Evolutionary conservation across 1,140 invertebrate genomes (phyloP).

Genomic region (Hylyphantes graminicola): DNA sequence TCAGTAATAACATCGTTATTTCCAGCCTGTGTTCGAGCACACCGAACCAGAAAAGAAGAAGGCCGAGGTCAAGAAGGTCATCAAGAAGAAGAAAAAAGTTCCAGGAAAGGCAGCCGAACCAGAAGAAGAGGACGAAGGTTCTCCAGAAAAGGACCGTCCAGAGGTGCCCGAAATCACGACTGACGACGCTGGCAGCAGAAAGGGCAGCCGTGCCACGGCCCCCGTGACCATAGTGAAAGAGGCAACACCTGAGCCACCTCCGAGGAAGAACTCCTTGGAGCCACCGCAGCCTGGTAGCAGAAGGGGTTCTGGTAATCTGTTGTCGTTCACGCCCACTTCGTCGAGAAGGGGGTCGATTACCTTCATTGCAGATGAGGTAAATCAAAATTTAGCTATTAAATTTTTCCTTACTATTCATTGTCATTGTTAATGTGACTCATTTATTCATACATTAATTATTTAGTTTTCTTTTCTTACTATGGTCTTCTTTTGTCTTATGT

Average conservation of each 20-base stretch:
- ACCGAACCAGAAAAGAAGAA: conserved; percentile 51
- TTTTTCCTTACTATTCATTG: too few relatives aligned
- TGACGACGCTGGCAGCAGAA: conserved; percentile 26
- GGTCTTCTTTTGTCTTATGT: too few relatives aligned
- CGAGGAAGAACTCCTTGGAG: conserved; percentile 41
- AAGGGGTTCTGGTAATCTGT: conserved; percentile 44
- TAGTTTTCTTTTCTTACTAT: too few relatives aligned
- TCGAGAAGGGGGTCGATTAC: conserved; percentile 61
- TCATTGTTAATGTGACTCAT: too few relatives aligned
- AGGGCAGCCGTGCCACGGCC: conserved; percentile 12
- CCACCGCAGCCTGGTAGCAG: conserved; percentile 58
- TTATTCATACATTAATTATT: too few relatives aligned
- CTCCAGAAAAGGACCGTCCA: conserved; percentile 63
- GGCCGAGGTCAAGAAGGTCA: conserved; percentile 60
- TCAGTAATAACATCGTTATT: background rate
- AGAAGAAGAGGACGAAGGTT: conserved; percentile 60
- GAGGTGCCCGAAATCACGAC: conserved; percentile 13
- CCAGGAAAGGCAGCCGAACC: conserved; percentile 23
- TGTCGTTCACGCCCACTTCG: conserved; percentile 14
- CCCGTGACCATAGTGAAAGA: conserved; percentile 61
- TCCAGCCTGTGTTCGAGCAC: conserved; percentile 61
- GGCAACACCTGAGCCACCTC: conserved; percentile 61
- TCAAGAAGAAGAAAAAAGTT: conserved; percentile 52
- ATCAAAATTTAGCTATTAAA: background rate
- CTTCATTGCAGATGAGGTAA: conserved; percentile 79